Evolutionary conservation across 1,140 invertebrate genomes (phyloP).

Genomic region (Solen grandis): DNA sequence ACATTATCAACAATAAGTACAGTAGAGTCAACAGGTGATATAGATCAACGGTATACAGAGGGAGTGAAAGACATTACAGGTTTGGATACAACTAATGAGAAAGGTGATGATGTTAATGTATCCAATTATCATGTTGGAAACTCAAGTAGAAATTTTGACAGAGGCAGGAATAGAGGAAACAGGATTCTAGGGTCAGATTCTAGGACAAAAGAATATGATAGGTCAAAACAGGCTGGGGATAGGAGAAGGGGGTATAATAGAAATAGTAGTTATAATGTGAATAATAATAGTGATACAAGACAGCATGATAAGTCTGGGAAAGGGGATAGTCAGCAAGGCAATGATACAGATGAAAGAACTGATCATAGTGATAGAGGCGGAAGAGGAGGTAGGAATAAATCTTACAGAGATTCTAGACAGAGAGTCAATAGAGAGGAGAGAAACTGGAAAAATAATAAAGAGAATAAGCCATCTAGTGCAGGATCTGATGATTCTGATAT

Average conservation of each 20-base stretch:
- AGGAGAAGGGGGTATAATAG: conserved; percentile 15
- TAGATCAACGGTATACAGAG: neutral
- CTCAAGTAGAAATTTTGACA: too few species aligned
- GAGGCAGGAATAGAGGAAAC: conserved; percentile 7
- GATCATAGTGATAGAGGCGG: too few species aligned
- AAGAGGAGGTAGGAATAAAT: too few species aligned
- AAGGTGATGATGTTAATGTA: neutral
- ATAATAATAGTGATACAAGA: too few species aligned
- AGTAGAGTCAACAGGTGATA: conserved; percentile 7
- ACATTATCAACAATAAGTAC: too few species aligned
- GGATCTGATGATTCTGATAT: neutral
- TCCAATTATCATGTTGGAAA: too few species aligned
- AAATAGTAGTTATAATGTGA: too few species aligned
- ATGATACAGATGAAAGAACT: too few species aligned
- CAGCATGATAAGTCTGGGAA: neutral
- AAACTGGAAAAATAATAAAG: too few species aligned
- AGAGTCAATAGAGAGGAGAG: too few species aligned
- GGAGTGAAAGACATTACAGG: neutral
- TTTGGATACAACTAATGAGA: neutral
- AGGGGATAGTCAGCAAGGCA: neutral
- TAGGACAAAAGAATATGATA: conserved; percentile 35
- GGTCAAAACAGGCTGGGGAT: neutral
- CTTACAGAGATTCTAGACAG: too few species aligned
- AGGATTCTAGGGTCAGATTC: conserved; percentile 43
- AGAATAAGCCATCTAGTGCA: too few species aligned